A percentile compares a stretch with the other conserved stretches of the same genome.
phyloP scores from a whole-genome alignment of 2,113 vertebrate genomes.

The Epinephelus moara region DNA sequence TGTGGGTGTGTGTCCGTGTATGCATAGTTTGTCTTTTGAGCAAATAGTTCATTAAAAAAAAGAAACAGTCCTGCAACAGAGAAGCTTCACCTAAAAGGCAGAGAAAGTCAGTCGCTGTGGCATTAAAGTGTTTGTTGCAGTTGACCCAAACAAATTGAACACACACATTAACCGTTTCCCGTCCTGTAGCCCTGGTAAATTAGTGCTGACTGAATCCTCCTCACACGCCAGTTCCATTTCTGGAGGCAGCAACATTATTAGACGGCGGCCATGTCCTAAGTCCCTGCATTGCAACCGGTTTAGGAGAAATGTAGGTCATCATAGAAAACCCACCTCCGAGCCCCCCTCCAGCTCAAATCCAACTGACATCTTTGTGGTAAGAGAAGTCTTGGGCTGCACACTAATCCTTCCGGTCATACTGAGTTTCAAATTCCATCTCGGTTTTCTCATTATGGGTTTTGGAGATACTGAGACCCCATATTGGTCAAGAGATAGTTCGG shows the following conservation, averaged over 20 bases:
- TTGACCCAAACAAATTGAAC: conserved; percentile 46
- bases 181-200: conserved; percentile 45
- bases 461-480: conserved; percentile 82
- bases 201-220: conserved; percentile 51
- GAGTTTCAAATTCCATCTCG: conserved; percentile 85
- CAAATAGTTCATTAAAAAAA: neutral
- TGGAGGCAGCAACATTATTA: conserved; percentile 65
- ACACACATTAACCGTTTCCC: conserved; percentile 29
- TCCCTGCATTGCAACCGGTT: conserved; percentile 67
- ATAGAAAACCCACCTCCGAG: conserved; percentile 53
- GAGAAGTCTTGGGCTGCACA: conserved; percentile 73
- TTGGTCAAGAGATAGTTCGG: conserved; percentile 81
- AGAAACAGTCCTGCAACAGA: neutral
- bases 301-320: conserved; percentile 83
- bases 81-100: conserved; percentile 4
- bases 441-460: conserved; percentile 84
- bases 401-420: conserved; percentile 83
- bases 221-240: conserved; percentile 54
- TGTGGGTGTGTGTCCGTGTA: conserved; percentile 3
- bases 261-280: conserved; percentile 60
- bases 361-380: conserved; percentile 78
- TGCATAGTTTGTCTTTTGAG: neutral
- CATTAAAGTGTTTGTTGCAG: conserved; percentile 35
- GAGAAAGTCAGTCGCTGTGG: conserved; percentile 8
- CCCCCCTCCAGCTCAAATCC: conserved; percentile 73